Evolutionary conservation across 2,113 vertebrate species (phyloP), one percentile per base, ranked within the genome.

Genomic region (Lagopus leucura): DNA sequence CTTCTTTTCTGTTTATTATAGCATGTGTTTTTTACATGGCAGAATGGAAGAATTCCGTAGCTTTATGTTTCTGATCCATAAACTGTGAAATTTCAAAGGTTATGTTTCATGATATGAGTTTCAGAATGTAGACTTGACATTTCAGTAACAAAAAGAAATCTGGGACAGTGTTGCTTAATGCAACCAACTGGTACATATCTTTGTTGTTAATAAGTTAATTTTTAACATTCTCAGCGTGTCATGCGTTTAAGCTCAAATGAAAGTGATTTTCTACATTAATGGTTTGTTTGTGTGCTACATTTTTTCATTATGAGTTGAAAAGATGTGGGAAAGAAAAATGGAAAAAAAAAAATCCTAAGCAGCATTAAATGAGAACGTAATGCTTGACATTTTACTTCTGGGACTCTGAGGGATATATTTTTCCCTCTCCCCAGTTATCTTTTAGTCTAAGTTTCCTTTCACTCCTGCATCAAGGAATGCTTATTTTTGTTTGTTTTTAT

Each of bases 11-110:
- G 88, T 54, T 60, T 95, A 40, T 93, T 52, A 8, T 82, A 93
- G 50, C 70, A 90, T 27, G 8, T 82, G 78, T 95, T 96, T 71
- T 89, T 93, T 67, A 47, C 71, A 34, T 82, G 63, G 60, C 74
- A 96, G 90, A 96, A 61, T 2, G 63, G 74, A 94, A 71, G 58
- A 45, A 78, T 86, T 96, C 89, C 55, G 24, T 95, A 87, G 45
- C 79, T 96, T 94, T 95, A n/a, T 79, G 64, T 94, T 93, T 97
- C 94, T 95, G 83, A 94, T 96, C 93, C 43, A 14, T 86, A 93
- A 92, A 90, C 88, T 93, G 93, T 96, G 92, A 96, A 96, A 97
- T 96, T 96, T 96, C 76, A 95, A 97, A 97, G 97, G 90, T 96
- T 97, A 90, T 90, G 67, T 95, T 94, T 86, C 64, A 64, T 61